A percentile compares a stretch with the other conserved stretches of the same genome.
phyloP scores from a whole-genome alignment of 2,888 invertebrate species.

The Mesoligia furuncula region DNA sequence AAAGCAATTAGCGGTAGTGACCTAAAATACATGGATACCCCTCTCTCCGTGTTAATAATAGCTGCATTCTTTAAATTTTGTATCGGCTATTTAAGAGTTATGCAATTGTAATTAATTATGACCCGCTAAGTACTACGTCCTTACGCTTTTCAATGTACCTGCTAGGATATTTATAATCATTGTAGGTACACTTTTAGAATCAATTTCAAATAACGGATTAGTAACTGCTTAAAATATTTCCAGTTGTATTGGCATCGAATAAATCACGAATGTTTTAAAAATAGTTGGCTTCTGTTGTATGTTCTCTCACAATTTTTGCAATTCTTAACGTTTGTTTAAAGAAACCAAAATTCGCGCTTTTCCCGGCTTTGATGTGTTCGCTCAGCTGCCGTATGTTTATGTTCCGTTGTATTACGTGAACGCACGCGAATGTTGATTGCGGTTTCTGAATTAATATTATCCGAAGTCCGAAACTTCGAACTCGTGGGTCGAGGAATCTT shows the following conservation, averaged over 20 bases:
- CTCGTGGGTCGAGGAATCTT: neutral
- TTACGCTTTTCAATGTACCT: conserved; percentile 19
- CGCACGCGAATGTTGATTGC: conserved; percentile 25
- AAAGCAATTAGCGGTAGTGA: conserved; percentile 52
- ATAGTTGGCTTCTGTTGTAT: conserved; percentile 36
- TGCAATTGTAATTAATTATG: conserved; percentile 40
- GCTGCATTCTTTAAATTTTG: conserved; percentile 48
- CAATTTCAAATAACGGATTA: neutral
- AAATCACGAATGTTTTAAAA: conserved; percentile 27
- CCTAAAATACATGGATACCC: conserved; percentile 46
- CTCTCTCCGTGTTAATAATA: conserved; percentile 51
- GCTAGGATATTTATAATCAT: conserved; percentile 1
- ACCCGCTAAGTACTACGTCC: conserved; percentile 24
- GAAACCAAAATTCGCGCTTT: conserved; percentile 25
- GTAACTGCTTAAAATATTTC: conserved; percentile 12
- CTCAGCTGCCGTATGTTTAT: conserved; percentile 36
- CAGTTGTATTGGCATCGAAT: conserved; percentile 11
- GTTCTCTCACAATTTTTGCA: conserved; percentile 42
- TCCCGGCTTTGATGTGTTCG: conserved; percentile 47
- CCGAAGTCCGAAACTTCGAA: neutral
- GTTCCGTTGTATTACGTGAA: conserved; percentile 61
- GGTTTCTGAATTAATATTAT: conserved; percentile 43
- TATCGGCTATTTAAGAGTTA: conserved; percentile 43
- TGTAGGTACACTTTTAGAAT: conserved; percentile 10
- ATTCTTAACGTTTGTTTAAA: conserved; percentile 38